A percentile compares a stretch with the other conserved stretches of the same genome.
These are phyloP conservation scores for Acanthurus tractus DNA, from an alignment of 2,797 vertebrate genomes.

Conservation along the genomic window DNA sequence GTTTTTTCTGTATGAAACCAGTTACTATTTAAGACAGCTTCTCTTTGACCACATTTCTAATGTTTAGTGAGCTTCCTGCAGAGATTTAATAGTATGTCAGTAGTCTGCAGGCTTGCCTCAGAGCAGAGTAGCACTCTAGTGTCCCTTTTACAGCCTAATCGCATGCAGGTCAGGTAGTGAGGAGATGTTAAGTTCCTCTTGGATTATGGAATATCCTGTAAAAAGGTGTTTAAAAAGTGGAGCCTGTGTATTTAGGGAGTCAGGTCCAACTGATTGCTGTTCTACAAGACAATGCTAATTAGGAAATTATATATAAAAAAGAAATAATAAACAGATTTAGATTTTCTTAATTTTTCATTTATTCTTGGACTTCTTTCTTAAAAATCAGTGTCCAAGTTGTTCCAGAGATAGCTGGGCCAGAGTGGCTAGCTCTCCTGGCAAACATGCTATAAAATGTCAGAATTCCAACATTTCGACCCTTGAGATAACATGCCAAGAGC, in stretches of 20 bases:
- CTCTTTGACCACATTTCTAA: not conserved
- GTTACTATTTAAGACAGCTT: conserved; percentile 7
- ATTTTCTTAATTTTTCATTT: not conserved
- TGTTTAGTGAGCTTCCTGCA: conserved; percentile 9
- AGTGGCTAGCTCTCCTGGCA: conserved; percentile 18
- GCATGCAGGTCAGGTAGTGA: conserved; percentile 2
- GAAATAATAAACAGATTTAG: no score
- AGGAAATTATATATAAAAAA: not conserved
- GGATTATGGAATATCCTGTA: not conserved
- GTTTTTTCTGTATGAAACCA: conserved; percentile 25
- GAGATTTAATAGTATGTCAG: not conserved
- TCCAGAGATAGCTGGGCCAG: not conserved
- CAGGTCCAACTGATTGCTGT: not conserved
- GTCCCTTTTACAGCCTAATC: conserved; percentile 21
- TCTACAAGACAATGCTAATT: not conserved
- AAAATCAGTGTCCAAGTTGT: not conserved
- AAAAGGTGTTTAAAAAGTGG: not conserved
- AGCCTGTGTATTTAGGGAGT: not conserved
- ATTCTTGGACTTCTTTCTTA: not conserved
- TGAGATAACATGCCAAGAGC: conserved; percentile 24
- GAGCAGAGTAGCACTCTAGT: not conserved
- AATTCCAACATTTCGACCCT: conserved; percentile 18
- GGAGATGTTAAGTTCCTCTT: not conserved
- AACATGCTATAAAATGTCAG: conserved; percentile 18
- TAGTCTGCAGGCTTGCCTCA: conserved; percentile 11